phyloP scores from a whole-genome alignment of 37 sponge, comb jelly and placozoan species.

The Beroe forskalii region DNA sequence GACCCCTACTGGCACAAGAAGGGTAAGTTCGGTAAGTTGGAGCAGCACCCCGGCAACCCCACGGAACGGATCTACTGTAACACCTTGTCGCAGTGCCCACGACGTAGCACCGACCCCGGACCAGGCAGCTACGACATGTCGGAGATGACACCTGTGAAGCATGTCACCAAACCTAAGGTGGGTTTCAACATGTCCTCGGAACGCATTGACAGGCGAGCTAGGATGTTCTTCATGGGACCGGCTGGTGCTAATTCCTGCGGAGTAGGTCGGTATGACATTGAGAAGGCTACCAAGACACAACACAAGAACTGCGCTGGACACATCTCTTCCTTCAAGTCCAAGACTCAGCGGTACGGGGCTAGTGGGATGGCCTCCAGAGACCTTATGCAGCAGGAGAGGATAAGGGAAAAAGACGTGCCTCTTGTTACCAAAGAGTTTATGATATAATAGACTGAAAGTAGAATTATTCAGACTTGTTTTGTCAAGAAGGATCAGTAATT shows the following conservation, averaged over 20 bases:
- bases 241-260: conserved; percentile 62
- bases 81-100: conserved; percentile 92
- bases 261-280: conserved; percentile 52
- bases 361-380: conserved; percentile 55
- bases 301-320: conserved; percentile 35
- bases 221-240: conserved; percentile 60
- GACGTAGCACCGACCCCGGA: conserved; percentile 63
- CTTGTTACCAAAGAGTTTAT: conserved; percentile 42
- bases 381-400: conserved; percentile 41
- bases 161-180: conserved; percentile 41
- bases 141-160: conserved; percentile 25
- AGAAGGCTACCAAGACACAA: conserved; percentile 21
- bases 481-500: no score
- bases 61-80: conserved; percentile 87
- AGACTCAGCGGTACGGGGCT: conserved; percentile 61
- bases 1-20: conserved; percentile 74
- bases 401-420: conserved; percentile 59
- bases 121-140: conserved; percentile 33
- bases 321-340: conserved; percentile 45
- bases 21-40: conserved; percentile 73
- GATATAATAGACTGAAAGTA: no score
- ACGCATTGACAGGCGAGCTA: conserved; percentile 55
- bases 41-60: conserved; percentile 77
- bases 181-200: conserved; percentile 63
- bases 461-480: no score